Percentiles rank a stretch among this genome's conserved stretches.
Conservation (phyloP, 1,140 invertebrate species). For the Aphaenogaster rudis region DNA sequence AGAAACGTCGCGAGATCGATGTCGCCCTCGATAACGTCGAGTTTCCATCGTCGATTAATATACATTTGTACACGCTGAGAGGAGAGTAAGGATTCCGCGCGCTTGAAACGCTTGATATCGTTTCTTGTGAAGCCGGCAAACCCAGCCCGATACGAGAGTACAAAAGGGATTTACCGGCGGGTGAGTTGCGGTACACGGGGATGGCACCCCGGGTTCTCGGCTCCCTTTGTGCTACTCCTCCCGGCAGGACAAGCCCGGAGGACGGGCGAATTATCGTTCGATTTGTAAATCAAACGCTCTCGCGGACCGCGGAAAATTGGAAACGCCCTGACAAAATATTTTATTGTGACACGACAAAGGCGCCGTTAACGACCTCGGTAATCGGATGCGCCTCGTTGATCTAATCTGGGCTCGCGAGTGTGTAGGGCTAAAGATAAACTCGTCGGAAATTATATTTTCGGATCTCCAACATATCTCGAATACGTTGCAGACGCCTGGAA, state of each 20-base stretch:
- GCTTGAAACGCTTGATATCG: conserved; percentile 59
- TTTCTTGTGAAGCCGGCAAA: not conserved
- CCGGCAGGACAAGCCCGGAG: conserved; percentile 36
- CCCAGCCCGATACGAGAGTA: conserved; percentile 40
- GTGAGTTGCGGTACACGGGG: conserved; percentile 56
- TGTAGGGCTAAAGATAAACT: not conserved
- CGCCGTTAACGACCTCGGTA: conserved; percentile 39
- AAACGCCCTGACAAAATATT: conserved; percentile 52
- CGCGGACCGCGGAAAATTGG: conserved; percentile 43
- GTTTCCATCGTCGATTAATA: conserved; percentile 4
- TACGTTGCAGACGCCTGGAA: not conserved
- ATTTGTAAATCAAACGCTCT: conserved; percentile 78
- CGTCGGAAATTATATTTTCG: not conserved
- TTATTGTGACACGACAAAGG: conserved; percentile 52
- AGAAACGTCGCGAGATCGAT: not conserved
- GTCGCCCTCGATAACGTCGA: not conserved
- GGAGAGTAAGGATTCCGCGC: conserved; percentile 16
- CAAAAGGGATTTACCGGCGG: conserved; percentile 64
- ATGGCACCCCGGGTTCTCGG: conserved; percentile 8
- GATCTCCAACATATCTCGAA: not conserved
- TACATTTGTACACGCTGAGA: conserved; percentile 14
- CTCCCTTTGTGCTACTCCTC: conserved; percentile 52
- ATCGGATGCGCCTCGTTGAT: conserved; percentile 21
- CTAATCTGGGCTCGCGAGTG: not conserved
- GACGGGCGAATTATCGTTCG: conserved; percentile 73